A percentile compares a stretch with the other conserved stretches of the same genome.
These are phyloP conservation scores for Rallus limicola DNA, from an alignment of 2,113 vertebrate genomes.

Conservation along the genomic window DNA sequence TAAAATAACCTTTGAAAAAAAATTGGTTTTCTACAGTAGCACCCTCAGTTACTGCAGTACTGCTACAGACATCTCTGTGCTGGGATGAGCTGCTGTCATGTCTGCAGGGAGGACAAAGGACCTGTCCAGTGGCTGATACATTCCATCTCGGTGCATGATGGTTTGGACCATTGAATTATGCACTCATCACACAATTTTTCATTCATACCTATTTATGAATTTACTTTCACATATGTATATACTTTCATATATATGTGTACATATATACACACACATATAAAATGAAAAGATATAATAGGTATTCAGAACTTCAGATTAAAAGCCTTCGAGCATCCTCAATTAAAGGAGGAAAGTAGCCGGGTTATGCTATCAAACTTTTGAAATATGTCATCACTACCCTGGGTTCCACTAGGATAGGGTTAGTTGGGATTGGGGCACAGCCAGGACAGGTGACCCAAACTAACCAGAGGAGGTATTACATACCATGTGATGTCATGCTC, in stretches of 20 bases:
- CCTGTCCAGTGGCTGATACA: not conserved
- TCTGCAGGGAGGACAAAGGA: not conserved
- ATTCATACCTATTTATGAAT: not conserved
- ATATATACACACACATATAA: not conserved
- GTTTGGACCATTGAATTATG: not conserved
- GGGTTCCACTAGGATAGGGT: too few species aligned
- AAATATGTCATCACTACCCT: not conserved
- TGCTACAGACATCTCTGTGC: not conserved
- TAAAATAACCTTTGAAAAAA: not conserved
- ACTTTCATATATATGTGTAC: not conserved
- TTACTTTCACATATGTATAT: not conserved
- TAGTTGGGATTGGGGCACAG: too few species aligned
- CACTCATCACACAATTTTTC: not conserved
- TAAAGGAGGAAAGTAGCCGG: not conserved
- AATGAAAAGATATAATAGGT: rapidly evolving
- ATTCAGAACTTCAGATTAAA: not conserved
- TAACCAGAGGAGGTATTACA: too few species aligned
- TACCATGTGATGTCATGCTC: too few species aligned
- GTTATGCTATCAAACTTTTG: not conserved
- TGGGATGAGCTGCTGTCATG: not conserved
- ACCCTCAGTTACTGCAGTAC: not conserved
- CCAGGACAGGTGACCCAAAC: too few species aligned
- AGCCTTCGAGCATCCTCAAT: not conserved
- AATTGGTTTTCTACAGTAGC: not conserved
- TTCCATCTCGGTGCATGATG: not conserved